phyloP scores from a whole-genome alignment of 2,113 vertebrate genomes.

The Solenodon paradoxus region DNA sequence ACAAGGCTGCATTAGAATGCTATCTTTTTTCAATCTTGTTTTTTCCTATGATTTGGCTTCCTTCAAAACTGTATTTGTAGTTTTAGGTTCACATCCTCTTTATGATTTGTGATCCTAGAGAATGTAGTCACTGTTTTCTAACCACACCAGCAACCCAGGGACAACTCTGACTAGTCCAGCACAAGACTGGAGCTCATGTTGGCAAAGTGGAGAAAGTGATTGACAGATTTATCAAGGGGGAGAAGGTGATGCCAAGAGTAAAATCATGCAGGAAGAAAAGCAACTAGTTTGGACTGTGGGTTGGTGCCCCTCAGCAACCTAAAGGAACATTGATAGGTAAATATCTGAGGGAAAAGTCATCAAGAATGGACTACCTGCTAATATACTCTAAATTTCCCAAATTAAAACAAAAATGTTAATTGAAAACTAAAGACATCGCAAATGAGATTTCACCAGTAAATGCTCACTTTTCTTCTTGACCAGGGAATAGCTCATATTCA shows the following conservation, averaged over 20 bases:
- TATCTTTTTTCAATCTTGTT: background rate
- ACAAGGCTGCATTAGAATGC: background rate
- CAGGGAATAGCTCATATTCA: background rate
- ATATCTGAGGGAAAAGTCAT: background rate
- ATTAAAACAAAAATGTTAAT: background rate
- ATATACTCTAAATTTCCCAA: background rate
- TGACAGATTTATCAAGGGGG: background rate
- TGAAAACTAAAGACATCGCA: background rate
- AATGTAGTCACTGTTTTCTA: background rate
- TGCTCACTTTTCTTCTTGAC: background rate
- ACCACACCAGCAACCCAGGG: accelerated
- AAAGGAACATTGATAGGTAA: background rate
- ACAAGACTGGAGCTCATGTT: background rate
- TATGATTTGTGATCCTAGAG: background rate
- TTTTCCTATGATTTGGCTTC: background rate
- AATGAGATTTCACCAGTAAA: background rate
- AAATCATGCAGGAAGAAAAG: background rate
- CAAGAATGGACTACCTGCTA: background rate
- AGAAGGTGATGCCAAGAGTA: background rate
- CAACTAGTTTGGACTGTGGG: background rate
- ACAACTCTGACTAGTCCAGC: background rate
- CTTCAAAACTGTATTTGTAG: background rate
- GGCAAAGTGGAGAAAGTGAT: background rate
- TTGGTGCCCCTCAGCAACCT: background rate
- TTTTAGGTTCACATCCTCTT: background rate